Conservation (phyloP, 2,888 invertebrate species). For the Odontocolon sp. region DNA sequence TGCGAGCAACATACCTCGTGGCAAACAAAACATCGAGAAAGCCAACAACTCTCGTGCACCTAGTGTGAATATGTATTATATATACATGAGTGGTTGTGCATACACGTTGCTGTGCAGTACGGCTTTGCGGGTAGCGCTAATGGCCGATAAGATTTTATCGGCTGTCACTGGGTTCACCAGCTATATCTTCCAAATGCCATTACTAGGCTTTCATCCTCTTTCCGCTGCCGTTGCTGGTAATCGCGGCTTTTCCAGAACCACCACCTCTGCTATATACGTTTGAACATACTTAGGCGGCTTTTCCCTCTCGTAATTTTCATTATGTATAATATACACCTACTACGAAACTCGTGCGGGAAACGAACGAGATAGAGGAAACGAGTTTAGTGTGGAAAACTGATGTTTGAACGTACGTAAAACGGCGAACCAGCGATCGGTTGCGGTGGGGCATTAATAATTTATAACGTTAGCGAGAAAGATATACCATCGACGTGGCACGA, state of each 20-base stretch:
- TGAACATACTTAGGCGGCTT: slow-evolving; percentile 40
- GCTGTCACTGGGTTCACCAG: slow-evolving; percentile 62
- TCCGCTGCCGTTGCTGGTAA: slow-evolving; percentile 49
- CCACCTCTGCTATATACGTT: not conserved
- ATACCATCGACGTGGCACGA: slow-evolving; percentile 70
- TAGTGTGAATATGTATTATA: not conserved
- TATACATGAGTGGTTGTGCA: not conserved
- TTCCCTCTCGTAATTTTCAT: not conserved
- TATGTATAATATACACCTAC: not conserved
- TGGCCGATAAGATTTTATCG: slow-evolving; percentile 66
- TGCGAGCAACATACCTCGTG: not conserved
- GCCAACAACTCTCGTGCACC: slow-evolving; percentile 2
- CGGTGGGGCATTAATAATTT: slow-evolving; percentile 73
- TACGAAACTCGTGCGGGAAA: slow-evolving; percentile 41
- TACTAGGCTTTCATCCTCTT: slow-evolving; percentile 57
- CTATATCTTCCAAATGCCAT: slow-evolving; percentile 58
- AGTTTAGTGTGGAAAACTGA: not conserved
- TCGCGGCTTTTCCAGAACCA: slow-evolving; percentile 40
- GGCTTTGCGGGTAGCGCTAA: slow-evolving; percentile 55
- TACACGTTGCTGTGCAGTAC: slow-evolving; percentile 20
- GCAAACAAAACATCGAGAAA: slow-evolving; percentile 22
- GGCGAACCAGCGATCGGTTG: slow-evolving; percentile 65
- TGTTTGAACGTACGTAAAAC: slow-evolving; percentile 12
- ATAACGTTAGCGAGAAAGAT: slow-evolving; percentile 67
- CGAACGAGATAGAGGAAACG: slow-evolving; percentile 23